Percentiles rank a stretch among this genome's conserved stretches.
Evolutionary conservation across 2,113 vertebrate genomes (phyloP).

Genomic region (Seriola aureovittata): DNA sequence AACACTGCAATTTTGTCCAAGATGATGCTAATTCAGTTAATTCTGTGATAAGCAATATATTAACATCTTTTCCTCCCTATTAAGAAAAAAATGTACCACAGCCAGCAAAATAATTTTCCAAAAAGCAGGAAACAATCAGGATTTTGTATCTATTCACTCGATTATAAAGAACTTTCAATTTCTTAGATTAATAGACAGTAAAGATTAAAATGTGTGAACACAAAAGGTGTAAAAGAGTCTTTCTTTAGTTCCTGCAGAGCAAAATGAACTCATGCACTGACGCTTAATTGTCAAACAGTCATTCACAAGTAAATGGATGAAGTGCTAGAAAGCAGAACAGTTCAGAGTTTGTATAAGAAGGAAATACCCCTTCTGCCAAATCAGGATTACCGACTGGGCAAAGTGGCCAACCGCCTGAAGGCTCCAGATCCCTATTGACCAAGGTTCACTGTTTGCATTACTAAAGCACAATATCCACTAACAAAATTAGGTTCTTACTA

Average conservation of each 20-base stretch:
- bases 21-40: slow-evolving; percentile 5
- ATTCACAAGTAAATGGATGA: slow-evolving; percentile 2
- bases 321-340: background rate
- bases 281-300: slow-evolving; percentile 18
- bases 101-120: background rate
- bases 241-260: background rate
- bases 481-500: background rate
- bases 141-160: background rate
- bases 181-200: background rate
- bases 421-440: background rate
- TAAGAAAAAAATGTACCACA: background rate
- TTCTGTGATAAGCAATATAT: background rate
- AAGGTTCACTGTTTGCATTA: background rate
- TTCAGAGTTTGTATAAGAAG: background rate
- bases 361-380: background rate
- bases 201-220: background rate
- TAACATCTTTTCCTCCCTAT: background rate
- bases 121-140: background rate
- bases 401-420: background rate
- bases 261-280: background rate
- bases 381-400: background rate
- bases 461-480: background rate
- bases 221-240: background rate
- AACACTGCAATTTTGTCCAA: background rate
- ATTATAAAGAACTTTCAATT: background rate